Percentiles rank a stretch among this genome's conserved stretches.
Evolutionary conservation across 2,113 vertebrate genomes (phyloP).

Genomic region (Urocolius indicus): DNA sequence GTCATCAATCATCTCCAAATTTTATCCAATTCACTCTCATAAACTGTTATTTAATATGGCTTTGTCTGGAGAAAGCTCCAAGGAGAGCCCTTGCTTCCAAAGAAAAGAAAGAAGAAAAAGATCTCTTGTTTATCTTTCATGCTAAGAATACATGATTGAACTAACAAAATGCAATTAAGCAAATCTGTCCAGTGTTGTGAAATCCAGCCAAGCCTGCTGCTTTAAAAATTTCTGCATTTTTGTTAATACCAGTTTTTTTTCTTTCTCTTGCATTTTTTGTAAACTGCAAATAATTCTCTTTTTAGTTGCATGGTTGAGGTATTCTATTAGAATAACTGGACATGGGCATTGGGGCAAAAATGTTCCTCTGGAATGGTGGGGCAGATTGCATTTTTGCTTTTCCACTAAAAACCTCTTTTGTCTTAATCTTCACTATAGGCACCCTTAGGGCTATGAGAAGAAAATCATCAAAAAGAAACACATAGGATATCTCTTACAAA

Average conservation of each 20-base stretch:
- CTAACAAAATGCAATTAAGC: constrained; percentile 72
- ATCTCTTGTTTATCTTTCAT: constrained; percentile 42
- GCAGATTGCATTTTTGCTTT: neutral
- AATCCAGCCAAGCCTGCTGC: neutral
- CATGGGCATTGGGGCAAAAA: neutral
- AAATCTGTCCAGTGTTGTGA: constrained; percentile 34
- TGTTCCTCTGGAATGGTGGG: neutral
- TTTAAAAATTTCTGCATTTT: neutral
- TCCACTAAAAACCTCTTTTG: neutral
- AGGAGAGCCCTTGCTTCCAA: constrained; percentile 52
- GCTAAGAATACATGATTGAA: constrained; percentile 53
- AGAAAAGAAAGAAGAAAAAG: neutral
- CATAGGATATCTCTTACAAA: neutral
- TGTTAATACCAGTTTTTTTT: neutral
- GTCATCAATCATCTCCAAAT: constrained; percentile 67
- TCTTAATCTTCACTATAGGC: constrained; percentile 12
- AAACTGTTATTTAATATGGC: constrained; percentile 63
- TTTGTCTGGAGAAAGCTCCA: constrained; percentile 58
- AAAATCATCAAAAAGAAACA: constrained; percentile 16
- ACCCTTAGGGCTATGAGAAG: neutral
- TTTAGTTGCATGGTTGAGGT: neutral
- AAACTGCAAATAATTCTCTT: neutral
- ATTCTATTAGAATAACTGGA: neutral
- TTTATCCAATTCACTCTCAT: constrained; percentile 54
- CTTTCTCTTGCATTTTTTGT: neutral